A percentile compares a stretch with the other conserved stretches of the same genome.
Conservation (phyloP, 2,888 invertebrate genomes). For the Drosophila ezoana region DNA sequence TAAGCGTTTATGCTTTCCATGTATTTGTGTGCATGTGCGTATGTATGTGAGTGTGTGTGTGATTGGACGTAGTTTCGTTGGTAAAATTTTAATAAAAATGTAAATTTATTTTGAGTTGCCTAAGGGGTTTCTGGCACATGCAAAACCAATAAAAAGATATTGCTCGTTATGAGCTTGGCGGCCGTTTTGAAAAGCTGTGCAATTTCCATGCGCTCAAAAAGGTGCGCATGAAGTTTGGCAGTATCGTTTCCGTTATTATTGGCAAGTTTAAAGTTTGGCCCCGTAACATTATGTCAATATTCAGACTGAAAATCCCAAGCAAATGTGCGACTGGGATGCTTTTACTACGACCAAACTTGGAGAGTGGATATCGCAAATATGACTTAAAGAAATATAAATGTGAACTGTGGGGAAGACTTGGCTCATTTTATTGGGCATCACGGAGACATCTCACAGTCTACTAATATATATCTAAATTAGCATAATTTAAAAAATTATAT, state of each 20-base stretch:
- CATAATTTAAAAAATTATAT: not conserved
- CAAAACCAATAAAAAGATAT: slow-evolving; percentile 74
- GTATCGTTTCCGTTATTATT: slow-evolving; percentile 42
- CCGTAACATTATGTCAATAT: slow-evolving; percentile 29
- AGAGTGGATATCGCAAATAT: slow-evolving; percentile 11
- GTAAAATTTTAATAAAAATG: slow-evolving; percentile 74
- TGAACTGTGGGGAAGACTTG: slow-evolving; percentile 27
- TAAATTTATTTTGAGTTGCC: slow-evolving; percentile 67
- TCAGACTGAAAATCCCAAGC: slow-evolving; percentile 10
- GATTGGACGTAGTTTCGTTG: slow-evolving; percentile 45
- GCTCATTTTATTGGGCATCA: slow-evolving; percentile 1
- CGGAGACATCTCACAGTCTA: slow-evolving; percentile 6
- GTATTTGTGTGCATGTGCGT: not conserved
- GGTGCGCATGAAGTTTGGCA: slow-evolving; percentile 37
- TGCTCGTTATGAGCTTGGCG: slow-evolving; percentile 72
- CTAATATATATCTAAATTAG: not conserved
- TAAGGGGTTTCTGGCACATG: slow-evolving; percentile 66
- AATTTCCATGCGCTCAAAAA: slow-evolving; percentile 20
- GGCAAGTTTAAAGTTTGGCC: slow-evolving; percentile 37
- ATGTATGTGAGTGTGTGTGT: slow-evolving; percentile 6
- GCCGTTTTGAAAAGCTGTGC: slow-evolving; percentile 55
- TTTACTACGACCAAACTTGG: slow-evolving; percentile 15
- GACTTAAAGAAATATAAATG: slow-evolving; percentile 17
- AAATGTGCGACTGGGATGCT: slow-evolving; percentile 23
- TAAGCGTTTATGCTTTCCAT: not conserved